A percentile compares a stretch with the other conserved stretches of the same genome.
Conservation (phyloP, 2,888 invertebrate species). For the Gasteruption jaculator region DNA sequence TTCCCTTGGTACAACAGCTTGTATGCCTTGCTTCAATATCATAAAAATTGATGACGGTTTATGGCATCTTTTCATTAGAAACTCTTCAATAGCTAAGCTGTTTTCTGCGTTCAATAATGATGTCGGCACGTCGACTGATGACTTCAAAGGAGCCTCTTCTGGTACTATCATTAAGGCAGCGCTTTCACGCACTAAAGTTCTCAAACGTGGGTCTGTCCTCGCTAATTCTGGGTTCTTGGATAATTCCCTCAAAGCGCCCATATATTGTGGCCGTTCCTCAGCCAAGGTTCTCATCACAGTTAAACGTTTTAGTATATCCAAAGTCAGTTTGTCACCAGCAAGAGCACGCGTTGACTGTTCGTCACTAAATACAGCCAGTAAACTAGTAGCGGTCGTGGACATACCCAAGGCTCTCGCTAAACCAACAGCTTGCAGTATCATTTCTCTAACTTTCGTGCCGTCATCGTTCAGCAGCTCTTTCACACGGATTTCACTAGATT, state of each 20-base stretch:
- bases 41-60: conserved; percentile 60
- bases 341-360: conserved; percentile 58
- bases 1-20: conserved; percentile 74
- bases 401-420: conserved; percentile 68
- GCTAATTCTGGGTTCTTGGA: conserved; percentile 65
- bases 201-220: conserved; percentile 64
- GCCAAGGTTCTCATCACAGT: conserved; percentile 70
- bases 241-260: conserved; percentile 61
- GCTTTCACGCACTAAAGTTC: conserved; percentile 70
- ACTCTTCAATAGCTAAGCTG: conserved; percentile 73
- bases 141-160: conserved; percentile 59
- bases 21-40: conserved; percentile 69
- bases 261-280: conserved; percentile 61
- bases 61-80: conserved; percentile 58
- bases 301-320: conserved; percentile 65
- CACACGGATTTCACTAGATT: conserved; percentile 59
- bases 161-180: conserved; percentile 67
- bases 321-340: conserved; percentile 58
- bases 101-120: conserved; percentile 66
- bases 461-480: conserved; percentile 56
- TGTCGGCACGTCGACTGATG: conserved; percentile 68
- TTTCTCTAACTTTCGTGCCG: conserved; percentile 48
- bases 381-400: conserved; percentile 59
- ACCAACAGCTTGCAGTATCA: conserved; percentile 64
- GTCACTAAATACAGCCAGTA: conserved; percentile 56